Evolutionary conservation across 2,888 invertebrate genomes (phyloP).

Genomic region (Pharmacophagus antenor): DNA sequence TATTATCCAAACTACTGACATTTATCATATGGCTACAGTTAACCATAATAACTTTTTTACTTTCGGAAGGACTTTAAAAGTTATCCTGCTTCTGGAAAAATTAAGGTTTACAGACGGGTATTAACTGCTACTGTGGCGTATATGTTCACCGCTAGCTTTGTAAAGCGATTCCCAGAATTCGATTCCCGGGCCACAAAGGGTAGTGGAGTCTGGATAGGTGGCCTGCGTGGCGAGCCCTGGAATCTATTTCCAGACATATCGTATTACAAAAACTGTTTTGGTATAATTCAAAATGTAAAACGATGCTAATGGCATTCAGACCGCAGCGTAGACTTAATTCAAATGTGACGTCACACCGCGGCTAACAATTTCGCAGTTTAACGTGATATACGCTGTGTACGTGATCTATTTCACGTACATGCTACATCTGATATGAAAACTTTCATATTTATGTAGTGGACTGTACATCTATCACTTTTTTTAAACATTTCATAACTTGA

Average conservation of each 20-base stretch:
- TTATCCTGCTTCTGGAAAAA: too few relatives aligned
- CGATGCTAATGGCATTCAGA: conserved; percentile 2
- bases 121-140: too few relatives aligned
- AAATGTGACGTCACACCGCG: neutral
- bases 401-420: conserved; percentile 4
- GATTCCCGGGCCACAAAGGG: too few relatives aligned
- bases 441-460: neutral
- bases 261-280: neutral
- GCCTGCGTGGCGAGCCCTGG: too few relatives aligned
- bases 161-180: too few relatives aligned
- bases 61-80: too few relatives aligned
- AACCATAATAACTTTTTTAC: too few relatives aligned
- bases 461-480: neutral
- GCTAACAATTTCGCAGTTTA: conserved; percentile 8
- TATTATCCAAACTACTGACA: too few relatives aligned
- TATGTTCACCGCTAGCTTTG: too few relatives aligned
- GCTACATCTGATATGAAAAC: neutral
- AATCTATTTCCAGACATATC: neutral
- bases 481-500: neutral
- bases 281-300: neutral
- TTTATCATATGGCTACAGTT: too few relatives aligned
- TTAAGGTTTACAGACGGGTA: too few relatives aligned
- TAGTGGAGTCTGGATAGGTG: too few relatives aligned
- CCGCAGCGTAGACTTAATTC: neutral
- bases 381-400: neutral